Base-by-base conservation (phyloP, 2,113 vertebrate genomes). In the Eidolon helvum region DNA sequence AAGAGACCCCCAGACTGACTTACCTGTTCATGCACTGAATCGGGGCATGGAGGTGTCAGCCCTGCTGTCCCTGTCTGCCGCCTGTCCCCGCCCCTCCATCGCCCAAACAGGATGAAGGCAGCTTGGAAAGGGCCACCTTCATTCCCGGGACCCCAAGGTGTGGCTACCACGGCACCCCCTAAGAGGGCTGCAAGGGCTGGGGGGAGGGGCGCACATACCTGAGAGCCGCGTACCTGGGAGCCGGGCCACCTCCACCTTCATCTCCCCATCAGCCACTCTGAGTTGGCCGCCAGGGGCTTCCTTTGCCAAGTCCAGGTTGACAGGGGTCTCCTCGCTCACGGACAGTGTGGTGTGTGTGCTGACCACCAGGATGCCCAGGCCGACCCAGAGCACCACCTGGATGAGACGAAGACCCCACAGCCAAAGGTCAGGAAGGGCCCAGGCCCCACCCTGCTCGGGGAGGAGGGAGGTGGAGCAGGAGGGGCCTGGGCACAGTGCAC, bases 311-410 rank as follows among this genome's bases (percentile, higher is more conserved):
- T 94, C 98, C 98, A 96, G 53, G 93, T 95, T 98, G 98, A 95
- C 68, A 0, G 98, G 97, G 24, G 71, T 59, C 57, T 98, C 98
- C 95, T 98, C 98, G 0, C 98, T 99, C 24, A 99, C 99, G 2
- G 99, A 99, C 95, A 99, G 95, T 15, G 99, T 99, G 95, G 99
- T 99, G 66, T 99, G 98, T 0, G 99, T 99, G 97, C 99, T 99
- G 97, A 99, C 97, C 45, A 99, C 98, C 82, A 99, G 99, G 96
- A 99, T 99, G 10, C 99, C 99, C 95, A 99, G 99, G 87, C 99
- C 99, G 0, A 99, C 99, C 95, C 98, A 99, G 35, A 99, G 98
- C 87, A 99, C 99, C 78, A 99, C 98, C 99, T 99, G 97, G 63
- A 97, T 2, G 74, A 85, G 0, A 79, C 65, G 94, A 9, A 86